A percentile compares a stretch with the other conserved stretches of the same genome.
Conservation (phyloP, 2,888 invertebrate genomes). For the Gerris lacustris region DNA sequence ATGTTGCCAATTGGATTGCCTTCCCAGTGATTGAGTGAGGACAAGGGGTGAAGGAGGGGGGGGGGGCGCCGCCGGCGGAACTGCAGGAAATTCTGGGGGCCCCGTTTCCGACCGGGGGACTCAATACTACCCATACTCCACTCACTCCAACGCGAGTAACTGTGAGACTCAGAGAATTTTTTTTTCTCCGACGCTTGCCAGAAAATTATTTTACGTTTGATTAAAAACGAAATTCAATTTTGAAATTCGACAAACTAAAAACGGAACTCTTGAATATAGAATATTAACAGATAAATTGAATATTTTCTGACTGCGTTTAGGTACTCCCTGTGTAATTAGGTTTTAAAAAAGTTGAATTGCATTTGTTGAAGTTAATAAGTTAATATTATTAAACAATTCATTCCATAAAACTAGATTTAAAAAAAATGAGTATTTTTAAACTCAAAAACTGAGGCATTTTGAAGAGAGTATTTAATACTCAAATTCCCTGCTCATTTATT, state of each 20-base stretch:
- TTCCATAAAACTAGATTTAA: no score
- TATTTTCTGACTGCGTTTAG: no score
- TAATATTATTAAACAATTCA: no score
- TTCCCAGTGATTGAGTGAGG: not conserved
- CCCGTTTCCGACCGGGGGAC: slow-evolving; percentile 3
- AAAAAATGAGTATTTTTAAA: no score
- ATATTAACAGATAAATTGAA: no score
- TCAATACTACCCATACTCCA: not conserved
- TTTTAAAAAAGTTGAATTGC: no score
- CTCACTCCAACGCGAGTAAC: not conserved
- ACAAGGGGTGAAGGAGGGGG: slow-evolving; percentile 1
- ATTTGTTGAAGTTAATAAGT: no score
- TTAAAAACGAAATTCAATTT: not conserved
- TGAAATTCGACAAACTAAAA: not conserved
- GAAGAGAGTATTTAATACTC: no score
- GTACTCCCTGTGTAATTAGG: no score
- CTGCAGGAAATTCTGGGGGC: slow-evolving; percentile 3
- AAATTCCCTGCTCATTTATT: no score
- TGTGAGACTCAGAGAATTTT: not conserved
- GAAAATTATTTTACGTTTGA: slow-evolving; percentile 1
- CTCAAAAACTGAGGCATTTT: no score
- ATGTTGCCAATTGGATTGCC: not conserved
- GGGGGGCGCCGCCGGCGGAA: not conserved
- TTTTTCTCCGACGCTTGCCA: not conserved
- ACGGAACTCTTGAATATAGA: no score